Conservation (phyloP, 1,140 invertebrate genomes). For the Lasioglossum baleicum region DNA sequence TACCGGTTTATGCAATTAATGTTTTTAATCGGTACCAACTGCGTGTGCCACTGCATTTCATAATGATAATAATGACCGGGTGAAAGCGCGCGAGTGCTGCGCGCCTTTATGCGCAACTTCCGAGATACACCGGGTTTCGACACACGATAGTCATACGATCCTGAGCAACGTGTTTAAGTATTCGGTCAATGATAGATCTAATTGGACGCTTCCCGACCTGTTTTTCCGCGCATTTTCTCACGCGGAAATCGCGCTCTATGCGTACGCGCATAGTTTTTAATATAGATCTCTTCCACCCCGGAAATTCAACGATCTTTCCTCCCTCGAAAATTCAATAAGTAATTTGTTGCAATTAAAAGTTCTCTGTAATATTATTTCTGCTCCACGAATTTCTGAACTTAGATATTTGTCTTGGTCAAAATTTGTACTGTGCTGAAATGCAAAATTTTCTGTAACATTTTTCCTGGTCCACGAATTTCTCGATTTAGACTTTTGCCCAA, state of each 20-base stretch:
- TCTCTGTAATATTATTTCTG: too few relatives aligned
- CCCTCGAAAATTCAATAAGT: too few relatives aligned
- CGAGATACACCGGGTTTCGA: constrained; percentile 42
- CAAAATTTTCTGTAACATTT: too few relatives aligned
- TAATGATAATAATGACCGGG: constrained; percentile 51
- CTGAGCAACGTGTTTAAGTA: not conserved
- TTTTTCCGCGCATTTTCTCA: not conserved
- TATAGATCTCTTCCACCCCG: too few relatives aligned
- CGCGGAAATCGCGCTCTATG: not conserved
- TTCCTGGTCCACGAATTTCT: too few relatives aligned
- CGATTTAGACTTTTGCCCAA: too few relatives aligned
- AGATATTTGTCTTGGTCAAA: too few relatives aligned
- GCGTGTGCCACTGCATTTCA: constrained; percentile 44
- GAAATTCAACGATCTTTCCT: too few relatives aligned
- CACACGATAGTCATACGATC: not conserved
- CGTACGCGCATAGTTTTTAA: too few relatives aligned
- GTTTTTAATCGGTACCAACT: constrained; percentile 51
- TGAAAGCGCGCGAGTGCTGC: constrained; percentile 50
- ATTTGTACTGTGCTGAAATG: too few relatives aligned
- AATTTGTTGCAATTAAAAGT: too few relatives aligned
- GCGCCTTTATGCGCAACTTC: constrained; percentile 49
- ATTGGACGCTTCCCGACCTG: not conserved
- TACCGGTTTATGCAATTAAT: constrained; percentile 56
- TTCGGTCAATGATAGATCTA: not conserved
- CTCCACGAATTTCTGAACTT: too few relatives aligned